Evolutionary conservation across 2,797 vertebrate genomes (phyloP), one percentile per base, ranked within the genome.

Genomic region (Thripadectes ignobilis): DNA sequence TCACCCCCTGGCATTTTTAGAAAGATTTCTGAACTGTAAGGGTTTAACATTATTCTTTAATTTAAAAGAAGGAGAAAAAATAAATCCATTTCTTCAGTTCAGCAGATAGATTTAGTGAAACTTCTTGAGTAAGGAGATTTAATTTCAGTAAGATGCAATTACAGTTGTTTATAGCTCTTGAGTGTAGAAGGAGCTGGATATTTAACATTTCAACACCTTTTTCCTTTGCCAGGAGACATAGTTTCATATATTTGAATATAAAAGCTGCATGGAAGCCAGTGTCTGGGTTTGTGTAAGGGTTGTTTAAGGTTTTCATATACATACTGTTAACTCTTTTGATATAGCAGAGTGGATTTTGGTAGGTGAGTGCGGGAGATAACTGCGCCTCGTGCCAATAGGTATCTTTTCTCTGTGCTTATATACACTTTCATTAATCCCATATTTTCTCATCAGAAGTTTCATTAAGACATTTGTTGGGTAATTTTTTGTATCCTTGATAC

Each of bases 1-100:
- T 69, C n/a, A 7, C 7, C 8, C 36, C 1, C 0, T 57, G 43
- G 19, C 0, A 0, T 23, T 72, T 68, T 68, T 59, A 49, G n/a
- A 52, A 11, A 1, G 3, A 8, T 43, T 80, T 76, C 63, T 3
- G 24, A 67, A 23, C 24, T 17, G 15, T 55, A 63, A 84, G 49
- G 12, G 24, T 41, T 91, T 87, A 48, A 80, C 89, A 63, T 61
- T 69, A 30, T 10, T 51, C 22, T 83, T 83, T 57, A 27, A 69
- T 57, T 82, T 36, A 45, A 41, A 77, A 43, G 21, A 38, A 46
- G 3, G 9, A 57, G 4, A 8, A 65, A 26, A 43, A 32, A 12
- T 51, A 39, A 51, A 54, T 36, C 14, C 19, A 21, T 85, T 46
- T 58, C 9, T 59, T 81, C 14, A 59, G 4, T 5, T 75, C 24